These are phyloP conservation scores for Eumeta japonica DNA, from an alignment of 1,140 invertebrate species.

Conservation along the genomic window DNA sequence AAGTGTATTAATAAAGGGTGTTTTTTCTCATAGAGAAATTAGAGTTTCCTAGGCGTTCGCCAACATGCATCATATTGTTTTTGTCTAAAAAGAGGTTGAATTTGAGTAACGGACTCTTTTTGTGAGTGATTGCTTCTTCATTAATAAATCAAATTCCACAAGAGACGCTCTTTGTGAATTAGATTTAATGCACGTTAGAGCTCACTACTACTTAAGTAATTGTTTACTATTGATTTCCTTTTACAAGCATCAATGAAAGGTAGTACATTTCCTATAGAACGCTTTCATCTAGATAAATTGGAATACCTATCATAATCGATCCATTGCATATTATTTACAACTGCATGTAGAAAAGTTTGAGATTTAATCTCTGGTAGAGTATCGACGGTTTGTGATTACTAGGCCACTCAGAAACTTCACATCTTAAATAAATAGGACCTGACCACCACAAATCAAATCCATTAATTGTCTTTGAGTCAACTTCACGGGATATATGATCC, in stretches of 20 bases:
- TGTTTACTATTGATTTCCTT: too few relatives aligned
- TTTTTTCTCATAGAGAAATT: too few relatives aligned
- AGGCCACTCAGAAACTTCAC: not conserved
- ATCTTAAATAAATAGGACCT: not conserved
- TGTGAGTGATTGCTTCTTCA: too few relatives aligned
- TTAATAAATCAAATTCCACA: too few relatives aligned
- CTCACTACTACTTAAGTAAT: too few relatives aligned
- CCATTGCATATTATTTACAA: not conserved
- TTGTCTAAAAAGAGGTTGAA: too few relatives aligned
- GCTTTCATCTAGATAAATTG: not conserved
- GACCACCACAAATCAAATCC: slow-evolving; percentile 12
- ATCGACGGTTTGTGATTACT: not conserved
- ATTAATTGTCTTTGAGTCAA: slow-evolving; percentile 30
- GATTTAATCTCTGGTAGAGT: not conserved
- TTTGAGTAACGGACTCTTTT: too few relatives aligned
- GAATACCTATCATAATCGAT: not conserved
- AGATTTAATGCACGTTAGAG: too few relatives aligned
- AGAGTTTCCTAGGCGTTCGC: too few relatives aligned
- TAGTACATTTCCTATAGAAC: not conserved
- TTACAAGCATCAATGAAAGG: not conserved
- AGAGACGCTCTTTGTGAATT: too few relatives aligned
- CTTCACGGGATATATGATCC: slow-evolving; percentile 23
- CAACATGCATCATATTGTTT: too few relatives aligned
- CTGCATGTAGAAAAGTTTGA: not conserved
- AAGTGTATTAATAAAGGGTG: too few relatives aligned